phyloP scores from a whole-genome alignment of 2,888 invertebrate species.

The Mesoligia furuncula region DNA sequence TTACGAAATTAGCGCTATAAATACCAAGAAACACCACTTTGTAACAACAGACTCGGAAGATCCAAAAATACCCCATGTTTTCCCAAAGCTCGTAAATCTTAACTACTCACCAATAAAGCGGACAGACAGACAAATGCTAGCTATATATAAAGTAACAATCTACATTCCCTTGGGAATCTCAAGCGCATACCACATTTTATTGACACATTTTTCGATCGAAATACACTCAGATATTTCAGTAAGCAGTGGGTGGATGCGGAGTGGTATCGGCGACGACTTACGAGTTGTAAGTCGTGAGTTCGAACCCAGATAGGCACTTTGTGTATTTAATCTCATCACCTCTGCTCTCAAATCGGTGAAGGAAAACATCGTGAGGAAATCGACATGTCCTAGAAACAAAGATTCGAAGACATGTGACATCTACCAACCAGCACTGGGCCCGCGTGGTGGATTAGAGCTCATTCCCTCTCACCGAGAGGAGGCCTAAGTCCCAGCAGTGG shows the following conservation, averaged over 20 bases:
- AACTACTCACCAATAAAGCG: constrained; percentile 80
- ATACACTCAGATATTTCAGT: constrained; percentile 22
- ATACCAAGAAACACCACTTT: constrained; percentile 18
- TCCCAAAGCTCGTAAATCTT: constrained; percentile 80
- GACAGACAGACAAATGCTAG: constrained; percentile 84
- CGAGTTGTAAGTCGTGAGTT: not conserved
- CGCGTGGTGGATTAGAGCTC: not conserved
- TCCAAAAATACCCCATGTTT: constrained; percentile 75
- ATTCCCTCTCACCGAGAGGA: no score
- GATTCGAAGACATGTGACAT: not conserved
- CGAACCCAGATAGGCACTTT: not conserved
- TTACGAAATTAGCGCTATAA: not conserved
- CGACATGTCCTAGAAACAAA: not conserved
- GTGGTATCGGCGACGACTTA: not conserved
- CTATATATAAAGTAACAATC: constrained; percentile 79
- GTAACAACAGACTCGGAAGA: constrained; percentile 15
- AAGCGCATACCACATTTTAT: constrained; percentile 57
- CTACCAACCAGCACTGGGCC: not conserved
- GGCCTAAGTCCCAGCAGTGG: not conserved
- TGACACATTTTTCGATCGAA: constrained; percentile 48
- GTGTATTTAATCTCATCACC: no score
- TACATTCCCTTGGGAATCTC: constrained; percentile 76
- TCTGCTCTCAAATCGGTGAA: not conserved
- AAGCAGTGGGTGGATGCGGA: not conserved
- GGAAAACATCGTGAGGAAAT: not conserved